These are phyloP conservation scores for Sylvia borin DNA, from an alignment of 2,797 vertebrate genomes.

Conservation along the genomic window DNA sequence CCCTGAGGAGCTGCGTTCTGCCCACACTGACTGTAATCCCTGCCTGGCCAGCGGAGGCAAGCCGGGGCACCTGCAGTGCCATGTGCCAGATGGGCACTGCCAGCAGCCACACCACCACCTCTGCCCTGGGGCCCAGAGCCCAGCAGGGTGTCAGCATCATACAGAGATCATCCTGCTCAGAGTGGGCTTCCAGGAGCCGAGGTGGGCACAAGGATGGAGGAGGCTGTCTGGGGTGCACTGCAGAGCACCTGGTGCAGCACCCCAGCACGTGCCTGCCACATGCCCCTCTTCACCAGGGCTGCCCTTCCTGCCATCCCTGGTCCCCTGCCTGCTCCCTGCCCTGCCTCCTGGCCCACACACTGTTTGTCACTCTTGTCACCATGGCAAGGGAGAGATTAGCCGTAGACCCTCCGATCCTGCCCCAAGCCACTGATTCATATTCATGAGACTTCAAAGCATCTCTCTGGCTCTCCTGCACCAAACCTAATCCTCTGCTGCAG, in stretches of 20 bases:
- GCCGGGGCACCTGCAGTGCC: not conserved
- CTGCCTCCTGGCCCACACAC: not conserved
- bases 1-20: not conserved
- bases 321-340: conserved; percentile 5
- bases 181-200: not conserved
- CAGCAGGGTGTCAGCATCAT: fast-evolving
- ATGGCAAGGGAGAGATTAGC: conserved; percentile 53
- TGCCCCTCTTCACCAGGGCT: not conserved
- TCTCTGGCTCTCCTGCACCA: conserved; percentile 47
- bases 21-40: not conserved
- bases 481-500: conserved; percentile 65
- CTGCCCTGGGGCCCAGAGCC: not conserved
- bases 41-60: not conserved
- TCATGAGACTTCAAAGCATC: conserved; percentile 69
- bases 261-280: fast-evolving
- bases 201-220: not conserved
- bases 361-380: conserved; percentile 58
- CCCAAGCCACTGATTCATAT: conserved; percentile 66
- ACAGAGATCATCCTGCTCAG: not conserved
- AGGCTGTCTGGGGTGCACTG: not conserved
- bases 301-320: not conserved
- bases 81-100: not conserved
- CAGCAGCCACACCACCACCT: fast-evolving
- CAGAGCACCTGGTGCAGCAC: not conserved
- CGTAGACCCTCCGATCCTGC: not conserved